These are phyloP conservation scores for Episyrphus balteatus DNA, from an alignment of 1,140 invertebrate species.

Conservation along the genomic window DNA sequence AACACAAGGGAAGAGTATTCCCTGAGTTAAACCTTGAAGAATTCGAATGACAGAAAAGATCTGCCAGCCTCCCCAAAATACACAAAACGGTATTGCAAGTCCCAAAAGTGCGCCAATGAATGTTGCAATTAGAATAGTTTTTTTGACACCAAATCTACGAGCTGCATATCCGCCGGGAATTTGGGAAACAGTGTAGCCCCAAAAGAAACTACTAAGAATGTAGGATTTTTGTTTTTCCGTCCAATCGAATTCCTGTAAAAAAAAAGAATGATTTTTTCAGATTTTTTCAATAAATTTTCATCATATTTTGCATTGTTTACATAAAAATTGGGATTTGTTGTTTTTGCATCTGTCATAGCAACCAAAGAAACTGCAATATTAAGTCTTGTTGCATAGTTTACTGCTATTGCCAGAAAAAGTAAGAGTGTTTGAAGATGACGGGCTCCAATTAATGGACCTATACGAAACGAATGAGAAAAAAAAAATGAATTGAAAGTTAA, in stretches of 20 bases:
- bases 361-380: conserved; percentile 55
- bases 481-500: too few relatives aligned
- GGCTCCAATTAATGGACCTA: conserved; percentile 41
- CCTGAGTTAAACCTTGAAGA: conserved; percentile 62
- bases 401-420: conserved; percentile 47
- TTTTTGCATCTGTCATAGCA: conserved; percentile 24
- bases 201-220: conserved; percentile 55
- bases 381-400: conserved; percentile 50
- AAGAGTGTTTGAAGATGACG: conserved; percentile 54
- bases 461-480: too few relatives aligned
- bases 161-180: conserved; percentile 56
- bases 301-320: conserved; percentile 18
- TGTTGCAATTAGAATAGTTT: conserved; percentile 2
- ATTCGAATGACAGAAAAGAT: conserved; percentile 45
- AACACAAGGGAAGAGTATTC: conserved; percentile 61
- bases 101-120: conserved; percentile 31
- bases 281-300: too few relatives aligned
- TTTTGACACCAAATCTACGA: conserved; percentile 49
- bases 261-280: background rate
- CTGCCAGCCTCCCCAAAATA: conserved; percentile 42
- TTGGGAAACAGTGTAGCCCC: conserved; percentile 42
- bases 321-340: conserved; percentile 23
- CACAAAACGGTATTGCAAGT: conserved; percentile 32
- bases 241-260: conserved; percentile 39
- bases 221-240: conserved; percentile 39